Percentiles rank a stretch among this genome's conserved stretches.
phyloP scores from a whole-genome alignment of 2,797 vertebrate species.

The Antrozous pallidus region DNA sequence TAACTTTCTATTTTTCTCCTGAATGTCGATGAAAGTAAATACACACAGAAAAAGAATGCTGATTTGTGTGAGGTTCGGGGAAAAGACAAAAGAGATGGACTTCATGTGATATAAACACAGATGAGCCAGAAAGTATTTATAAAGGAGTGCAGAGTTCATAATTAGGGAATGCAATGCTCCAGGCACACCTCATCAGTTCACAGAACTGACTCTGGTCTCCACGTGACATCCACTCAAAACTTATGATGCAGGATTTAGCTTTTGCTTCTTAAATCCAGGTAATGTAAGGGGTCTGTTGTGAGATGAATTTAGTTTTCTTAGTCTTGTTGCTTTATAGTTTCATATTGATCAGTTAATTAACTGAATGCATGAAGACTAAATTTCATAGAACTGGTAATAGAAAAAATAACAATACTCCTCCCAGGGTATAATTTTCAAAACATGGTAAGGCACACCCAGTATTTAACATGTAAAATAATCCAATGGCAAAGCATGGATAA shows the following conservation, averaged over 20 bases:
- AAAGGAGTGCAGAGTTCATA: neutral
- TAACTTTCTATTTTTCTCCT: conserved; percentile 15
- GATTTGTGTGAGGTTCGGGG: neutral
- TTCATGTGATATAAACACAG: neutral
- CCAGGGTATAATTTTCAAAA: neutral
- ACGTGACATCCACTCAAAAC: neutral
- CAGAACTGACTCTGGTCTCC: neutral
- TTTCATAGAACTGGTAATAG: neutral
- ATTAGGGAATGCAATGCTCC: neutral
- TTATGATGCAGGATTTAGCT: neutral
- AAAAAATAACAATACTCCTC: neutral
- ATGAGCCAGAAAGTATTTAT: neutral
- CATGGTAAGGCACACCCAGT: neutral
- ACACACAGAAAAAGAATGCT: neutral
- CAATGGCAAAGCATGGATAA: neutral
- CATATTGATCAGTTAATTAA: neutral
- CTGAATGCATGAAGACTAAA: neutral
- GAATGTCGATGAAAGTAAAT: neutral
- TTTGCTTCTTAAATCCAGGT: neutral
- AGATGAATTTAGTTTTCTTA: conserved; percentile 1
- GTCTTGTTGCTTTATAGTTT: neutral
- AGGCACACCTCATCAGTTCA: neutral
- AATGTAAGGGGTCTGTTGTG: neutral
- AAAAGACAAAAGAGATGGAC: neutral
- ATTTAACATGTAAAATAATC: neutral